Evolutionary conservation across 2,888 invertebrate species (phyloP), one percentile per base, ranked within the genome.

Genomic region (Drosophila percnosoma): DNA sequence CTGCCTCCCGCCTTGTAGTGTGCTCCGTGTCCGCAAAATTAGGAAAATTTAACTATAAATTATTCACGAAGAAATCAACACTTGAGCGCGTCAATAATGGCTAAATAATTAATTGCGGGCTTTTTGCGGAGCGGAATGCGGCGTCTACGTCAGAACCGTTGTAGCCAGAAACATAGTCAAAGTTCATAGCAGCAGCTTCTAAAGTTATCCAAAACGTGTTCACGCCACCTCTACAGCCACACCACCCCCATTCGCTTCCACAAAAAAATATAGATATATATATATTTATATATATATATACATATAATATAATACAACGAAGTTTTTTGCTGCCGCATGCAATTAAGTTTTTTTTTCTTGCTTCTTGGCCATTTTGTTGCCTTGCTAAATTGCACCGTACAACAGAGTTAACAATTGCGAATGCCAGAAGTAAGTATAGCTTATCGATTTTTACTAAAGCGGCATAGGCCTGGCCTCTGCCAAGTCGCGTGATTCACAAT

Each of bases 401-500:
- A 49, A 34, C 57, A 42, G 27, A 77, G 61, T 64, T 69, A 60
- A 66, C 79, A 68, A 68, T 77, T 68, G 40, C 61, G 59, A 55
- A 55, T 78, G 85, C 73, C 76, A 74, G 57, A 84, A 62, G 90
- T 90, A 73, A 86, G 90, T 86, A 87, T 73, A 79, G 59, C 51
- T 55, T 86, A 86, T 86, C 69, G 86, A 86, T 86, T 86, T 90
- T 89, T 85, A 69, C 73, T 72, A 48, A 62, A 68, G 54, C 62
- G 36, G 59, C 60, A 61, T 61, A 60, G 68, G 70, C 64, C 68
- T 78, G 58, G 64, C 57, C 52, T 61, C 57, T 76, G 57, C 76
- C 70, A 85, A 85, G 83, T 87, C 90, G 90, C 90, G 90, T 87
- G 90, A 90, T 89, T 90, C 86, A 71, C 80, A 80, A 74, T 73